phyloP scores from a whole-genome alignment of 2,113 vertebrate genomes.

The Ctenomys sociabilis region DNA sequence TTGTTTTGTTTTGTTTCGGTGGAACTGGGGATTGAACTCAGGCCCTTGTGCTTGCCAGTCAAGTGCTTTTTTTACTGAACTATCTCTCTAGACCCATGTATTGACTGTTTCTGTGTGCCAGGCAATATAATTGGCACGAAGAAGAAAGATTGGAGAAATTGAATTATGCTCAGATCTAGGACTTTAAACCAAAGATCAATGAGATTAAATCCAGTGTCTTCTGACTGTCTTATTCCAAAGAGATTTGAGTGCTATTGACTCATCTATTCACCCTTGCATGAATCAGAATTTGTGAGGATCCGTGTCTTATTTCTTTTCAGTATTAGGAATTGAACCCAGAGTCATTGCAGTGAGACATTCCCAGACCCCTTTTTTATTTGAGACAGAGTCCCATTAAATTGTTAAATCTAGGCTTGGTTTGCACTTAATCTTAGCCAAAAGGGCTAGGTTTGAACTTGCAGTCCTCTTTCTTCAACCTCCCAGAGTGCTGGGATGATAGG shows the following conservation, averaged over 20 bases:
- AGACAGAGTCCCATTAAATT: neutral
- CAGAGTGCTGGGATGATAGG: neutral
- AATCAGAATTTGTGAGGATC: conserved; percentile 33
- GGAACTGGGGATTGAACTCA: neutral
- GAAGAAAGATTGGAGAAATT: neutral
- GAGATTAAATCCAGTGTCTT: conserved; percentile 4
- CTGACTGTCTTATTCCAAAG: neutral
- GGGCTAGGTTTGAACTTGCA: neutral
- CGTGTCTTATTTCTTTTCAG: neutral
- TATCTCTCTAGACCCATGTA: neutral
- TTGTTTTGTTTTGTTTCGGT: too few relatives aligned
- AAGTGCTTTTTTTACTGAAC: too few relatives aligned
- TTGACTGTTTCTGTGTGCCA: conserved; percentile 1
- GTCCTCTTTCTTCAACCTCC: neutral
- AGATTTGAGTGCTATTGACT: neutral
- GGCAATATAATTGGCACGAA: conserved; percentile 13
- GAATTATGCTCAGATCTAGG: conserved; percentile 21
- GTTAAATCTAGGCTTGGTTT: neutral
- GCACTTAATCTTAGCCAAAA: neutral
- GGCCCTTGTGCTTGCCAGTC: too few relatives aligned
- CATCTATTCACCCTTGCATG: conserved; percentile 10
- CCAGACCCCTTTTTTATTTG: neutral
- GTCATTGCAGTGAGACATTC: neutral
- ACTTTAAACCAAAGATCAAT: conserved; percentile 19
- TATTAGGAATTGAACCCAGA: neutral